These are phyloP conservation scores for Hucho hucho DNA, from an alignment of 2,113 vertebrate genomes.

Conservation along the genomic window DNA sequence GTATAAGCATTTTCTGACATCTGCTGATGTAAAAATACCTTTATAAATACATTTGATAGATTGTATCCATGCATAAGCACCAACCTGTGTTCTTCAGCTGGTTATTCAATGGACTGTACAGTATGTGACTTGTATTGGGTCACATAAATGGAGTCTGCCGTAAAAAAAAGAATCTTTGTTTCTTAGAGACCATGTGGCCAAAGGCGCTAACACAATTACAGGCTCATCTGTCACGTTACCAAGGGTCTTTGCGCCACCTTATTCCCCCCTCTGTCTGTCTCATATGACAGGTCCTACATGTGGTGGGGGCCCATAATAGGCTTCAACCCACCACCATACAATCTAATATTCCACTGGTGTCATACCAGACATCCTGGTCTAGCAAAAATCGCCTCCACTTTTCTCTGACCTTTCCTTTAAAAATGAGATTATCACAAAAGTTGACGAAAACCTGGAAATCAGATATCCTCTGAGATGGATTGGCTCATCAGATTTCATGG, in stretches of 20 bases:
- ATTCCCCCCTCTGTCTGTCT: background rate
- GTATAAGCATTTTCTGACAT: too few species aligned
- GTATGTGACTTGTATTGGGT: too few species aligned
- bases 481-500: background rate
- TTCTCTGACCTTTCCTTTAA: slow-evolving; percentile 5
- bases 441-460: too few species aligned
- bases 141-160: too few species aligned
- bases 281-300: background rate
- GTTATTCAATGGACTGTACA: too few species aligned
- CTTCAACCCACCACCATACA: background rate
- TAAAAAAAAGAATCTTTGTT: too few species aligned
- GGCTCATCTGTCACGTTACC: slow-evolving; percentile 1
- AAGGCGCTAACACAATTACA: background rate
- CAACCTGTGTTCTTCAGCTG: too few species aligned
- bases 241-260: slow-evolving; percentile 4
- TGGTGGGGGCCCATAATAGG: background rate
- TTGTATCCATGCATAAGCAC: background rate
- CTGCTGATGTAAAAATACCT: too few species aligned
- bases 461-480: slow-evolving; percentile 12
- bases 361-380: slow-evolving; percentile 17
- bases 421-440: background rate
- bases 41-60: too few species aligned
- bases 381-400: slow-evolving; percentile 15
- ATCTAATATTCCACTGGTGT: slow-evolving; percentile 19
- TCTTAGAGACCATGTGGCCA: background rate